Conservation (phyloP, 2,888 invertebrate genomes). For the Spodoptera picta region DNA sequence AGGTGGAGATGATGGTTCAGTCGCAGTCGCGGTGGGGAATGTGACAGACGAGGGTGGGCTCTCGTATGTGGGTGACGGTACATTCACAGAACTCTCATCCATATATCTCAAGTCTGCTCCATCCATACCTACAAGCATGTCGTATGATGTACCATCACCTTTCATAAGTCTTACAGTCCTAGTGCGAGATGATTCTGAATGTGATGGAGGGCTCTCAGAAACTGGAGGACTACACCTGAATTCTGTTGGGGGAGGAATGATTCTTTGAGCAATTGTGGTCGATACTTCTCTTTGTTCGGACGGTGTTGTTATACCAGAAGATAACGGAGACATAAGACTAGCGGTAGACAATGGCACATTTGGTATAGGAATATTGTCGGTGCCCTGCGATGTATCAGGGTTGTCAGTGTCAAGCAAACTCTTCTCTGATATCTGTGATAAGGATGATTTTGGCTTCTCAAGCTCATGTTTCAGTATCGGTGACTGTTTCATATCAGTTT, state of each 20-base stretch:
- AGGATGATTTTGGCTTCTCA: conserved; percentile 79
- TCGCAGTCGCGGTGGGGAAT: conserved; percentile 88
- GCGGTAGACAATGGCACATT: conserved; percentile 73
- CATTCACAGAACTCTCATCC: conserved; percentile 96
- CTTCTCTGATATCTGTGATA: conserved; percentile 90
- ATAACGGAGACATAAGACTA: conserved; percentile 78
- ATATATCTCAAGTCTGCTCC: conserved; percentile 96
- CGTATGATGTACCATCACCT: conserved; percentile 90
- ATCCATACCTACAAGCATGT: conserved; percentile 93
- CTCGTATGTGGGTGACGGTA: conserved; percentile 93
- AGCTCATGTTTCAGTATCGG: conserved; percentile 75
- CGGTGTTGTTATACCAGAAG: conserved; percentile 82
- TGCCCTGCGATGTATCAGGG: conserved; percentile 75
- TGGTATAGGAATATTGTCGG: conserved; percentile 71
- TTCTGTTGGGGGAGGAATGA: conserved; percentile 92
- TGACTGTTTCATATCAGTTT: conserved; percentile 77
- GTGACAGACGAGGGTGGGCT: conserved; percentile 92
- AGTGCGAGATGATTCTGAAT: conserved; percentile 87
- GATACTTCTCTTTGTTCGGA: conserved; percentile 82
- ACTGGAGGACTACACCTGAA: conserved; percentile 91
- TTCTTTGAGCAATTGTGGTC: conserved; percentile 90
- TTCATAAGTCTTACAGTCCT: conserved; percentile 88
- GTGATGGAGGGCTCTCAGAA: conserved; percentile 90
- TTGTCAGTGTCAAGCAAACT: conserved; percentile 90
- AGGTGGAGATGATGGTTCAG: conserved; percentile 90